Conservation (phyloP, 2,888 invertebrate species). For the Fragum whitleyi region DNA sequence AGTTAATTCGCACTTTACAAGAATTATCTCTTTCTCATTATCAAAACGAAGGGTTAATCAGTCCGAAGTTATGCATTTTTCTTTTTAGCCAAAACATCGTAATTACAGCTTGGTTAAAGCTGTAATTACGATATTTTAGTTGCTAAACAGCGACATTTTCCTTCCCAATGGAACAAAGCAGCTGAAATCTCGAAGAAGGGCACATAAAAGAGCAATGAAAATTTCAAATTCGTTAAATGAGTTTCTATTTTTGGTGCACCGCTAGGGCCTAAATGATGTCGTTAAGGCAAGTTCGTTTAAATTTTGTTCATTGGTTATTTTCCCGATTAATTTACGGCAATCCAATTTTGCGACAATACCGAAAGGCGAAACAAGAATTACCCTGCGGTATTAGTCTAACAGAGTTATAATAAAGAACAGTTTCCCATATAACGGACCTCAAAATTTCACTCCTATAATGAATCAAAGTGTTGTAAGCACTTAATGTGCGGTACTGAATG, state of each 20-base stretch:
- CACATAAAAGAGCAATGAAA: not conserved
- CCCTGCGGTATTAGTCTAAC: not conserved
- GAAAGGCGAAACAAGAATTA: not conserved
- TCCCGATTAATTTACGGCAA: not conserved
- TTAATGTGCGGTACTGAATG: no score
- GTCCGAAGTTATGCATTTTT: no score
- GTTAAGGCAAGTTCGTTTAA: not conserved
- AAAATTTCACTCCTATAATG: no score
- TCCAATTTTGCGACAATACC: not conserved
- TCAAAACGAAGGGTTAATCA: no score
- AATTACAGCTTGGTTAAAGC: no score
- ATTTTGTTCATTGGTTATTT: not conserved
- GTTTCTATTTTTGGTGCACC: not conserved
- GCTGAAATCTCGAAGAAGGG: constrained; percentile 1
- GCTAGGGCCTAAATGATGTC: not conserved
- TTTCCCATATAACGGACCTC: no score
- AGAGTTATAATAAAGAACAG: no score
- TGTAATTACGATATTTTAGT: no score
- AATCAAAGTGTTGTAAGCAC: no score
- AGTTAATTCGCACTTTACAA: no score
- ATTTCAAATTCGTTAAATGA: constrained; percentile 4
- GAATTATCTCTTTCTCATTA: not conserved
- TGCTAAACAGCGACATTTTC: no score
- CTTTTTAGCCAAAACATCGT: no score
- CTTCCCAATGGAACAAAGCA: not conserved